Percentiles rank a stretch among this genome's conserved stretches.
phyloP scores from a whole-genome alignment of 2,113 vertebrate species.

The Lasiurus cinereus region DNA sequence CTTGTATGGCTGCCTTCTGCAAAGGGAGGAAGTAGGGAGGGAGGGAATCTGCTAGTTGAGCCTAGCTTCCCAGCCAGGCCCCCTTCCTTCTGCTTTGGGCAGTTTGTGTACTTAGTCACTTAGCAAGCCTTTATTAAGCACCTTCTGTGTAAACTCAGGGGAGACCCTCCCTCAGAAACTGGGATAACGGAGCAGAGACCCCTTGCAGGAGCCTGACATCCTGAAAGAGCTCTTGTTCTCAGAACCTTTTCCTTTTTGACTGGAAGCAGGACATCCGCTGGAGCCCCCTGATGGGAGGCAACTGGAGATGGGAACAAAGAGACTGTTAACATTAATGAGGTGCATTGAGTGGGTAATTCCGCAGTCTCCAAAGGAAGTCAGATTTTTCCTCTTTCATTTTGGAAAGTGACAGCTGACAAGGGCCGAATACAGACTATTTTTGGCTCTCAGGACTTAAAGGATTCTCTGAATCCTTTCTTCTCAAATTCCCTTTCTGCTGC shows the following conservation, averaged over 20 bases:
- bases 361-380: constrained; percentile 68
- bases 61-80: constrained; percentile 66
- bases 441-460: constrained; percentile 67
- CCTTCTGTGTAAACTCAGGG: constrained; percentile 64
- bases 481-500: constrained; percentile 57
- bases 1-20: constrained; percentile 59
- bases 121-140: constrained; percentile 67
- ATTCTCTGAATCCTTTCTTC: constrained; percentile 70
- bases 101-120: constrained; percentile 44
- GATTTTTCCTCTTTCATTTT: constrained; percentile 75
- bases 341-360: constrained; percentile 55
- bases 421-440: constrained; percentile 72
- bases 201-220: constrained; percentile 43
- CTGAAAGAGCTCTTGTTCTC: constrained; percentile 72
- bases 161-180: constrained; percentile 37
- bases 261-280: constrained; percentile 70
- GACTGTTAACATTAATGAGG: constrained; percentile 70
- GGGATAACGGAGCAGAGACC: constrained; percentile 8
- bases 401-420: constrained; percentile 75
- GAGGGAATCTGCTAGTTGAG: constrained; percentile 49
- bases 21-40: constrained; percentile 6
- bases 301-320: constrained; percentile 77
- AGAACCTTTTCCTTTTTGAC: constrained; percentile 71
- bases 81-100: constrained; percentile 25
- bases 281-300: constrained; percentile 66